A percentile compares a stretch with the other conserved stretches of the same genome.
Evolutionary conservation across 2,888 invertebrate species (phyloP).

Genomic region (Tetragonula carbonaria): DNA sequence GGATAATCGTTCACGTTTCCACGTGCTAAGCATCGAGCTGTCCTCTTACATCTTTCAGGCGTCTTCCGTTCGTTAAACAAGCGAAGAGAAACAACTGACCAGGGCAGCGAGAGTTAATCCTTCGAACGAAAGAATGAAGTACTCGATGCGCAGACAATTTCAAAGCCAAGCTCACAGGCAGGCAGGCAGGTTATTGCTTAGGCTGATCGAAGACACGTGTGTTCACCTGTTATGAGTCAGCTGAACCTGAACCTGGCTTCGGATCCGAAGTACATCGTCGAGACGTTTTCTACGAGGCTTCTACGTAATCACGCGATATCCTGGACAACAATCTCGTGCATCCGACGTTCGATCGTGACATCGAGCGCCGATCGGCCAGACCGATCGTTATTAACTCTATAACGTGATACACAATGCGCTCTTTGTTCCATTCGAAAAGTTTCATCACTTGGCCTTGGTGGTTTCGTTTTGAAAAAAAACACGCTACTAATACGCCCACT

Average conservation of each 20-base stretch:
- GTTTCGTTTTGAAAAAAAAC: not conserved
- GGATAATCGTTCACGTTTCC: conserved; percentile 29
- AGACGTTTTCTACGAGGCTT: conserved; percentile 43
- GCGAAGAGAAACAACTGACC: conserved; percentile 39
- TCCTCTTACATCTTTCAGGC: conserved; percentile 29
- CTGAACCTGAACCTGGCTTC: conserved; percentile 47
- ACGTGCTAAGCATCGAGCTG: conserved; percentile 27
- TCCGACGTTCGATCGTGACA: conserved; percentile 33
- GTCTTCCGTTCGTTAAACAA: conserved; percentile 35
- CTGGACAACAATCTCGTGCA: conserved; percentile 57
- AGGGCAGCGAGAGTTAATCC: no score
- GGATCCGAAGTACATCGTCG: conserved; percentile 34
- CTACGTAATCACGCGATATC: conserved; percentile 49
- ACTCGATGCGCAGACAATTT: conserved; percentile 34
- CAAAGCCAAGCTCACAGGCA: conserved; percentile 9
- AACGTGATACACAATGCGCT: conserved; percentile 4
- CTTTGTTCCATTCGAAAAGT: conserved; percentile 12
- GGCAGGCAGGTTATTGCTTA: conserved; percentile 25
- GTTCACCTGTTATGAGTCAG: conserved; percentile 69
- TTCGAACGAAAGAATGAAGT: not conserved
- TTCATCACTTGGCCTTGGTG: conserved; percentile 5
- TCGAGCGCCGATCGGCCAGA: not conserved
- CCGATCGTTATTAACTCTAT: conserved; percentile 6
- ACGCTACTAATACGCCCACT: no score
- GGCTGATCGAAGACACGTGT: conserved; percentile 55